These are phyloP conservation scores for Colossoma macropomum DNA, from an alignment of 2,113 vertebrate species.

Conservation along the genomic window DNA sequence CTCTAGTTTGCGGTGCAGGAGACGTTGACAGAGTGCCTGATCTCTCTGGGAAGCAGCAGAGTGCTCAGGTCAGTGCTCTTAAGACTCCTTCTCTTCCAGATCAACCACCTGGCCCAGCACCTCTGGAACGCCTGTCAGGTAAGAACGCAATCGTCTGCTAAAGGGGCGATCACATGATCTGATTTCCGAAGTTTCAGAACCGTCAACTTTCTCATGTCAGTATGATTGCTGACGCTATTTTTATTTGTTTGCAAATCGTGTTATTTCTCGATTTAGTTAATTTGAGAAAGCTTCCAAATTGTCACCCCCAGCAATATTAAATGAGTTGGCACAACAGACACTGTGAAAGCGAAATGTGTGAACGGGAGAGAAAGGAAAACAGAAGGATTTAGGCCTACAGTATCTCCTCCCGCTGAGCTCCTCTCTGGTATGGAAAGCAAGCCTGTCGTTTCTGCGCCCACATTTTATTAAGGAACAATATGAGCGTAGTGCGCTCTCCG, in stretches of 20 bases:
- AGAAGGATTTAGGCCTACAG: neutral
- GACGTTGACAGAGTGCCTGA: constrained; percentile 72
- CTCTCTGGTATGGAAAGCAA: neutral
- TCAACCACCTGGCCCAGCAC: constrained; percentile 77
- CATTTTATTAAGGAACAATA: neutral
- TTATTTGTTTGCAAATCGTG: neutral
- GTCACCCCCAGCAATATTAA: neutral
- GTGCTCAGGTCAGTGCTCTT: constrained; percentile 76
- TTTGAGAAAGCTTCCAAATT: neutral
- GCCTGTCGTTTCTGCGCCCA: neutral
- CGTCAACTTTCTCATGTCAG: neutral
- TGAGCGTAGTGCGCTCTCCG: neutral
- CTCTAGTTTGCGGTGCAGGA: constrained; percentile 79
- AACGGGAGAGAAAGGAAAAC: neutral
- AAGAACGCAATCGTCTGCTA: constrained; percentile 36
- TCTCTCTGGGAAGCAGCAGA: constrained; percentile 78
- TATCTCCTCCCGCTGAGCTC: neutral
- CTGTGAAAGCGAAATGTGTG: constrained; percentile 6
- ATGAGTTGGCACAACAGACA: neutral
- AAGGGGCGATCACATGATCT: neutral
- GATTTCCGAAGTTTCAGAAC: neutral
- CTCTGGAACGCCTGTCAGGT: constrained; percentile 82
- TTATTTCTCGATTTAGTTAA: neutral
- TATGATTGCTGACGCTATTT: neutral
- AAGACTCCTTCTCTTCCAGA: constrained; percentile 77